phyloP scores from a whole-genome alignment of 2,888 invertebrate species.

The Rhorus exstirpatorius region DNA sequence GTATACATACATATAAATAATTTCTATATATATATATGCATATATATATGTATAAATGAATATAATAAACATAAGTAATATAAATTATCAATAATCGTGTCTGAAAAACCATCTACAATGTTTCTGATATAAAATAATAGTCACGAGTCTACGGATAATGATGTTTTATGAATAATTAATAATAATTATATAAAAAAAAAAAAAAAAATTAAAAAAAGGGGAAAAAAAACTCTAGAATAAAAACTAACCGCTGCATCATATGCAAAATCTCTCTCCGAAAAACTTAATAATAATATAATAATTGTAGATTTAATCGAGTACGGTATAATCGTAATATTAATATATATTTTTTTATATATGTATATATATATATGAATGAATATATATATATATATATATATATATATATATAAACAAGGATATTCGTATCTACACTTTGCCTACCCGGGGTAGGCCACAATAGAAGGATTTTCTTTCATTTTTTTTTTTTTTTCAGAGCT shows the following conservation, averaged over 20 bases:
- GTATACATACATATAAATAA: constrained; percentile 62
- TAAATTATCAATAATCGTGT: constrained; percentile 72
- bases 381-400: constrained; percentile 31
- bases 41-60: constrained; percentile 63
- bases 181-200: constrained; percentile 59
- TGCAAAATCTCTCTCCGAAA: constrained; percentile 79
- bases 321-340: constrained; percentile 70
- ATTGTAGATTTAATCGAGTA: constrained; percentile 76
- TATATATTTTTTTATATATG: constrained; percentile 43
- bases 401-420: constrained; percentile 77
- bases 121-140: constrained; percentile 72
- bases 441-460: constrained; percentile 70
- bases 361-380: constrained; percentile 48
- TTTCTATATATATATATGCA: constrained; percentile 46
- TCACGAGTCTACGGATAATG: constrained; percentile 66
- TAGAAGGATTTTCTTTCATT: constrained; percentile 47
- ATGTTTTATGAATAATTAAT: constrained; percentile 48
- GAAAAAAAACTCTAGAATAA: constrained; percentile 72
- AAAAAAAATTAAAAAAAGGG: constrained; percentile 50
- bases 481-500: constrained; percentile 30
- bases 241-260: constrained; percentile 79
- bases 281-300: constrained; percentile 79
- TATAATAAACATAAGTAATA: constrained; percentile 71
- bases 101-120: constrained; percentile 74
- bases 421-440: constrained; percentile 80